Evolutionary conservation across 2,113 vertebrate genomes (phyloP).

Genomic region (Notothenia rossii): DNA sequence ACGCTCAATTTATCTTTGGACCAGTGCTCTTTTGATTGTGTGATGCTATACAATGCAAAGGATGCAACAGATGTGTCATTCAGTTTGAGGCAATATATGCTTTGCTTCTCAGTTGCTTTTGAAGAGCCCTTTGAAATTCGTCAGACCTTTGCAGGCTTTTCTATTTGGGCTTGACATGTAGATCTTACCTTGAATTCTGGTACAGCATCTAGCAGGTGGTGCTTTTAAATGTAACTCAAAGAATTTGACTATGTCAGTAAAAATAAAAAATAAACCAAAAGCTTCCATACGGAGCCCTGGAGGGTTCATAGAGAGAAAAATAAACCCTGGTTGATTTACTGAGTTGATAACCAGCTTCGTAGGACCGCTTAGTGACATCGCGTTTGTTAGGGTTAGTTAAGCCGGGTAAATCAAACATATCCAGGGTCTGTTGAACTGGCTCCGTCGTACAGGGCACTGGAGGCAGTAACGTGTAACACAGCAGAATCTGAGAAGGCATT

Average conservation of each 20-base stretch:
- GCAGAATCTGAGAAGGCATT: too few relatives aligned
- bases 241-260: conserved; percentile 1
- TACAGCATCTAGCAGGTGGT: conserved; percentile 1
- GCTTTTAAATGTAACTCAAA: conserved; percentile 14
- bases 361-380: too few relatives aligned
- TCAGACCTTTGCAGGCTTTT: conserved; percentile 14
- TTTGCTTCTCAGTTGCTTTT: not conserved
- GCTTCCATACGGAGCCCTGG: too few relatives aligned
- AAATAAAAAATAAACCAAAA: conserved; percentile 9
- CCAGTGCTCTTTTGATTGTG: not conserved
- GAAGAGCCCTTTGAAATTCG: conserved; percentile 7
- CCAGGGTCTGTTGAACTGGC: too few relatives aligned
- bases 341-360: too few relatives aligned
- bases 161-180: conserved; percentile 1
- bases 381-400: too few relatives aligned
- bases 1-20: conserved; percentile 8
- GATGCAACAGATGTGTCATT: not conserved
- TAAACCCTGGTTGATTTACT: too few relatives aligned
- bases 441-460: too few relatives aligned
- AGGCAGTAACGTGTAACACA: too few relatives aligned
- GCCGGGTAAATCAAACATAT: too few relatives aligned
- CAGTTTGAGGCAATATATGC: not conserved
- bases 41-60: not conserved
- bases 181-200: not conserved
- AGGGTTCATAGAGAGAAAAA: too few relatives aligned